Evolutionary conservation across 2,113 vertebrate genomes (phyloP), one percentile per base, ranked within the genome.

Genomic region (Narcine bancroftii): DNA sequence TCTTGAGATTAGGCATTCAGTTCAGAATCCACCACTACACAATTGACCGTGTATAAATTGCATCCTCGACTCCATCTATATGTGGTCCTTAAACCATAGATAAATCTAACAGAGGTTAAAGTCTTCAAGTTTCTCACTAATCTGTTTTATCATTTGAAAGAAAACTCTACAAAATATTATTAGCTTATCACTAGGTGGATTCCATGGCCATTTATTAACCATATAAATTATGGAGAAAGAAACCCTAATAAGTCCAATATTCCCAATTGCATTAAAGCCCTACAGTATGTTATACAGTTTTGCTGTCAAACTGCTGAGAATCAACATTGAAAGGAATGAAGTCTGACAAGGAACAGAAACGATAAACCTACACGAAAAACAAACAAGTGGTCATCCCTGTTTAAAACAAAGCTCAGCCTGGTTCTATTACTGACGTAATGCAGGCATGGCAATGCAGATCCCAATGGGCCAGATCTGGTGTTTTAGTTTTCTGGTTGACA

Each of bases 301-400:
- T 79, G 21, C 21, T 79, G 42, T 79, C 76, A 47, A 47, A 17
- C 77, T 33, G 39, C 26, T 50, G 26, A 15, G 77, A 29, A 53
- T 29, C 29, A 50, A 29, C 9, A 33, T 29, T 53, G 47, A 47
- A 81, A 33, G 24, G 10, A 26, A 29, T 81, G 53, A 53, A 29
- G 47, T 53, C 45, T 33, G 47, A 81, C 47, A 81, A 81, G 77
- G 77, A 81, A 53, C 77, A 81, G 77, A 81, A 81, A 81, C 2
- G 26, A 81, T 53, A 11, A 81, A 53, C 50, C 53, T 53, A 33
- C 47, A 15, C 13, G 9, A 33, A 13, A 81, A 79, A 81, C 24
- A 69, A 53, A 81, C 33, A n/a, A 75, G 11, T 79, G 76, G 19
- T 21, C 39, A 47, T 79, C 76, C 24, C 77, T 81, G 77, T 53